Percentiles rank a stretch among this genome's conserved stretches.
These are phyloP conservation scores for Polymixis flavicincta DNA, from an alignment of 2,888 invertebrate species.

Conservation along the genomic window DNA sequence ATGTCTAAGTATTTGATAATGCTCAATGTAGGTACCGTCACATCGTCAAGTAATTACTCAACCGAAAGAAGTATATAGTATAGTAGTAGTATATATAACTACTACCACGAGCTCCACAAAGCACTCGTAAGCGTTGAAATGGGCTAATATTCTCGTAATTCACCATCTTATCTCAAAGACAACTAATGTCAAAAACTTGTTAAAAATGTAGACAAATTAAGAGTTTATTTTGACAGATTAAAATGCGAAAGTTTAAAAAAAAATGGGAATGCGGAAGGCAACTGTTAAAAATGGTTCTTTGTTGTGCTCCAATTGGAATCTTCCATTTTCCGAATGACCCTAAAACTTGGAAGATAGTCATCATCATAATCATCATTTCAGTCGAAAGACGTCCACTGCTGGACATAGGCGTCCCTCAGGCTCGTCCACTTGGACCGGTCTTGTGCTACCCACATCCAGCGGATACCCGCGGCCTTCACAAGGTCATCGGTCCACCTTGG, in stretches of 20 bases:
- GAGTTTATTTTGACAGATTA: neutral
- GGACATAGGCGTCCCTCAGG: too few species aligned
- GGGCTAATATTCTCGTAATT: neutral
- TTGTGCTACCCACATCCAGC: too few species aligned
- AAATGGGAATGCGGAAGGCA: neutral
- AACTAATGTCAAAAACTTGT: neutral
- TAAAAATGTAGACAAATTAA: neutral
- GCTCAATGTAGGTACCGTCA: conserved; percentile 1
- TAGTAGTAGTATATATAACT: too few species aligned
- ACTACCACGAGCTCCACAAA: neutral
- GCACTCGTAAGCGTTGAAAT: neutral
- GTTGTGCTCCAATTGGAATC: too few species aligned
- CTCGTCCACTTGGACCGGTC: too few species aligned
- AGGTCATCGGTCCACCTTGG: too few species aligned
- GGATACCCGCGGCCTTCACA: too few species aligned
- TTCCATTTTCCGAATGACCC: neutral
- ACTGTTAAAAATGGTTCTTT: neutral
- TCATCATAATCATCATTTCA: too few species aligned
- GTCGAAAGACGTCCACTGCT: too few species aligned
- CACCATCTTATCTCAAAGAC: neutral
- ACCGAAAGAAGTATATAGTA: conserved; percentile 4
- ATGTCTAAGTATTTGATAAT: conserved; percentile 4
- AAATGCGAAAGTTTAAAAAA: neutral
- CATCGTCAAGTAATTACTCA: conserved; percentile 1
- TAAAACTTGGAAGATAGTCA: too few species aligned